These are phyloP conservation scores for Rachycentron canadum DNA, from an alignment of 2,797 vertebrate species.

Conservation along the genomic window DNA sequence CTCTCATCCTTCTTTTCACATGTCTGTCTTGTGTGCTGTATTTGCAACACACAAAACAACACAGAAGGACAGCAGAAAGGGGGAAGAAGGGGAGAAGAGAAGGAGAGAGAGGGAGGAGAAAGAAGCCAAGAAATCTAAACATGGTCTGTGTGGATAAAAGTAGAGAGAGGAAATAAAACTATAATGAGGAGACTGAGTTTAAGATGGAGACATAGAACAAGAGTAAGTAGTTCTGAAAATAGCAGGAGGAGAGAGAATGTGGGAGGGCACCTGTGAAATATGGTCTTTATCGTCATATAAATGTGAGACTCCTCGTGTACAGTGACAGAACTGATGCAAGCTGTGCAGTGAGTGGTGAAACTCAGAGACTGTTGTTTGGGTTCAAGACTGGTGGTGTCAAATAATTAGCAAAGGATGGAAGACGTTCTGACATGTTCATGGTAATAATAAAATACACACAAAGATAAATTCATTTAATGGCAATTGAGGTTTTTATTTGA, in stretches of 20 bases:
- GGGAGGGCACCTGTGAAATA: constrained; percentile 8
- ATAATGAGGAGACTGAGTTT: background rate
- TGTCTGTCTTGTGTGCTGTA: background rate
- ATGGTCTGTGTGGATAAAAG: background rate
- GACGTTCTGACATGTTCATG: background rate
- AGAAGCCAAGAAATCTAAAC: background rate
- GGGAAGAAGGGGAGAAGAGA: background rate
- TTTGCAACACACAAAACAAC: background rate
- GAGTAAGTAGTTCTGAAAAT: constrained; percentile 18
- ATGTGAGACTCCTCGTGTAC: constrained; percentile 7
- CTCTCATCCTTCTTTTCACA: background rate
- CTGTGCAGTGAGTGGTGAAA: constrained; percentile 14
- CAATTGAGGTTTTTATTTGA: too few relatives aligned
- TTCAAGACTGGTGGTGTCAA: constrained; percentile 8
- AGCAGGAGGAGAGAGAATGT: constrained; percentile 11
- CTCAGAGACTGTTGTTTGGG: background rate
- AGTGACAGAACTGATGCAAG: constrained; percentile 46
- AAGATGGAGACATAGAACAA: background rate
- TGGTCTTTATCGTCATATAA: constrained; percentile 29
- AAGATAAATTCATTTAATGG: background rate
- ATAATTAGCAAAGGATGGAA: constrained; percentile 4
- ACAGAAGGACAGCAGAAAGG: background rate
- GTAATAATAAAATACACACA: background rate
- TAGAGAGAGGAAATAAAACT: background rate
- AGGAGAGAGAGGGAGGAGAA: background rate